These are phyloP conservation scores for Rhadina sibilatrix DNA, from an alignment of 2,113 vertebrate species.

Conservation along the genomic window DNA sequence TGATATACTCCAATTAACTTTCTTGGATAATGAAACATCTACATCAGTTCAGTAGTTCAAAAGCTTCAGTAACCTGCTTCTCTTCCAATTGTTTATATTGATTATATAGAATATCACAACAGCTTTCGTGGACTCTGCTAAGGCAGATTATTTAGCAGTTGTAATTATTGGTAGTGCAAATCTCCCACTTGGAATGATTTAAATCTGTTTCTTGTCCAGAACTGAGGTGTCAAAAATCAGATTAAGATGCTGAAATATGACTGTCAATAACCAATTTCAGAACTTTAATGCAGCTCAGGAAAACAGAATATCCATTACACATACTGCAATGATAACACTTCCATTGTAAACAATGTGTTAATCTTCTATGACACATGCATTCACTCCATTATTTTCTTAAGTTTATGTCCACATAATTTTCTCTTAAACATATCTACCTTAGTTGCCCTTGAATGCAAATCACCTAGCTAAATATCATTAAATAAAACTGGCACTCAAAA, in stretches of 20 bases:
- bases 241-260: slow-evolving; percentile 29
- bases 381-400: background rate
- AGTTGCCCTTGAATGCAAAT: background rate
- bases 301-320: background rate
- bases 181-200: background rate
- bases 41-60: background rate
- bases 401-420: background rate
- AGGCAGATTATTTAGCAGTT: background rate
- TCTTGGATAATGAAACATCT: background rate
- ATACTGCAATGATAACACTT: background rate
- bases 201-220: background rate
- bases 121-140: background rate
- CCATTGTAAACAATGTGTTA: background rate
- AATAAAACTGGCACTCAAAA: background rate
- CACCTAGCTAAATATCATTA: background rate
- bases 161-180: background rate
- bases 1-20: background rate
- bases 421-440: background rate
- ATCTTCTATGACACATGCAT: background rate
- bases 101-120: background rate
- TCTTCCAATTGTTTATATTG: background rate
- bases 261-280: background rate
- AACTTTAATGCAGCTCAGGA: background rate
- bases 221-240: background rate
- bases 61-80: background rate